Conservation (phyloP, 2,113 vertebrate species). For the Ailurus styani region DNA sequence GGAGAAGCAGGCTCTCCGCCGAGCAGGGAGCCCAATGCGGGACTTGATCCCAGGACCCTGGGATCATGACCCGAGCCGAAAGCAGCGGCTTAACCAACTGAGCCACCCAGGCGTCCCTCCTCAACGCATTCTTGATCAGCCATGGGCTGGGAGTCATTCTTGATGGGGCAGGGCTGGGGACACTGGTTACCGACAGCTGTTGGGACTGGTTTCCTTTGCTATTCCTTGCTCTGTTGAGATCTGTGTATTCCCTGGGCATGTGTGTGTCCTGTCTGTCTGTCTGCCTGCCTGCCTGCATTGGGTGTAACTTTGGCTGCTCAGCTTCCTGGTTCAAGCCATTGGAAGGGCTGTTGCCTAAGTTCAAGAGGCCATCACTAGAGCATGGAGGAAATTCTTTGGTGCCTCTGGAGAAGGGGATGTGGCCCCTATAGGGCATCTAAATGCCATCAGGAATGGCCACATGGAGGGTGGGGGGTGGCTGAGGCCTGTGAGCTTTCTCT, state of each 20-base stretch:
- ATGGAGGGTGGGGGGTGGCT: not conserved
- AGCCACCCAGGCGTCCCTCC: too few species aligned
- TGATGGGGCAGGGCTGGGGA: not conserved
- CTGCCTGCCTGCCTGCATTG: not conserved
- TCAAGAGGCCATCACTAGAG: not conserved
- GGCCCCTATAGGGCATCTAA: not conserved
- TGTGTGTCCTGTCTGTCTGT: not conserved
- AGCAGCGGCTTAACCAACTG: too few species aligned
- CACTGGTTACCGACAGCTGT: not conserved
- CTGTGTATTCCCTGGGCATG: not conserved
- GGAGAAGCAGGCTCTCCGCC: too few species aligned
- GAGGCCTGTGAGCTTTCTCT: not conserved
- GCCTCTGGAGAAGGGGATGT: not conserved
- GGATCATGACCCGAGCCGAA: too few species aligned
- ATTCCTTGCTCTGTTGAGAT: not conserved
- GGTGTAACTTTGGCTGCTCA: not conserved
- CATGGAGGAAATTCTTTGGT: not conserved
- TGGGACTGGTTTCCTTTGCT: not conserved
- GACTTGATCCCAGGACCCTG: too few species aligned
- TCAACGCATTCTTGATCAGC: not conserved
- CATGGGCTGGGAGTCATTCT: not conserved
- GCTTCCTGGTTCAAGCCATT: not conserved
- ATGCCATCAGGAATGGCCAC: not conserved
- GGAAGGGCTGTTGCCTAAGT: not conserved
- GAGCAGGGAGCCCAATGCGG: too few species aligned